phyloP scores from a whole-genome alignment of 2,113 vertebrate genomes.

The Paralichthys olivaceus region DNA sequence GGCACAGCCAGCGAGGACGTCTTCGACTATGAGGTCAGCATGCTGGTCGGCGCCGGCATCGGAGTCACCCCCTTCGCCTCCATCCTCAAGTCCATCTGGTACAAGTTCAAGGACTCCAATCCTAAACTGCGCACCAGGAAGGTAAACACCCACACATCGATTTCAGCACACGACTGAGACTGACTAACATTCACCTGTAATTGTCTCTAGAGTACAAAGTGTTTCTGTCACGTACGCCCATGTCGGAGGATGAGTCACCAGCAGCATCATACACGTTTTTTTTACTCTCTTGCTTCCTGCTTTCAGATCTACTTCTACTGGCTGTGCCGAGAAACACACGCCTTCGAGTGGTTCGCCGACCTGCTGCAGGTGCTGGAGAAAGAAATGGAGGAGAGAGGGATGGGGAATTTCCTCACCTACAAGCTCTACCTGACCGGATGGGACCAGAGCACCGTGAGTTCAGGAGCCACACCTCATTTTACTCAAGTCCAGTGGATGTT shows the following conservation, averaged over 20 bases:
- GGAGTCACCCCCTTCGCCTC: slow-evolving; percentile 94
- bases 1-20: slow-evolving; percentile 94
- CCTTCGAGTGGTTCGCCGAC: slow-evolving; percentile 94
- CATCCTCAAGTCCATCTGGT: slow-evolving; percentile 94
- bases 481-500: neutral
- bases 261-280: neutral
- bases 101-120: slow-evolving; percentile 89
- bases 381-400: slow-evolving; percentile 90
- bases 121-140: slow-evolving; percentile 88
- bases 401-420: slow-evolving; percentile 90
- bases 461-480: slow-evolving; percentile 36
- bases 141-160: slow-evolving; percentile 62
- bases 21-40: slow-evolving; percentile 92
- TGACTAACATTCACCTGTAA: neutral
- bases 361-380: slow-evolving; percentile 89
- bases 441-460: slow-evolving; percentile 89
- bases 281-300: slow-evolving; percentile 39
- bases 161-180: neutral
- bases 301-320: slow-evolving; percentile 95
- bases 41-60: slow-evolving; percentile 91
- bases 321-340: slow-evolving; percentile 91
- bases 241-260: neutral
- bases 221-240: slow-evolving; percentile 3
- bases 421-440: slow-evolving; percentile 91
- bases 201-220: slow-evolving; percentile 16